Evolutionary conservation across 1,140 invertebrate species (phyloP), one percentile per base, ranked within the genome.

Genomic region (Pemphigus obesinymphae): DNA sequence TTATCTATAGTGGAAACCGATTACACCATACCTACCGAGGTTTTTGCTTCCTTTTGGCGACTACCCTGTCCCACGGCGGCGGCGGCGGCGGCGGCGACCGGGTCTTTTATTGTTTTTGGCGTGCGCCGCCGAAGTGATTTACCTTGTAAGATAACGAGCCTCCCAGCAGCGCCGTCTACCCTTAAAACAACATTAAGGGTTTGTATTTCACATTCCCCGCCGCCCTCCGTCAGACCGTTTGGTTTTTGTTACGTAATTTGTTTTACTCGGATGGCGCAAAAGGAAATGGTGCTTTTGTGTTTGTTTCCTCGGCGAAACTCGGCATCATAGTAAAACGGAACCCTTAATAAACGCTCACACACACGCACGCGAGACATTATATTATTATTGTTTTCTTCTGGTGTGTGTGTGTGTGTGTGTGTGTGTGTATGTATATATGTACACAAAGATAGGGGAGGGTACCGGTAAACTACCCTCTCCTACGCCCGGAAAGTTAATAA

Each of bases 171-270:
- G 17, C 37, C n/a, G 53, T 80, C 76, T 80, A 61, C 55, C 55
- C 55, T 80, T 63, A 61, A 80, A 80, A 80, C 76, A 80, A 80
- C 76, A 80, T 80, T 80, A 80, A 61, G 76, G 76, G 76, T 80
- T 80, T 80, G 76, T 61, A 80, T 80, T 80, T 80, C 76, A 80
- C 76, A 61, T 80, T 80, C 55, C 55, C 76, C 55, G 70, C 50
- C 73, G n/a, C 50, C 75, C 53, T 37, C 3, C 55, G 26, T 34
- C 55, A 80, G 53, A 45, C 76, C 37, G 76, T 80, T n/a, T 80
- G 76, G 76, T 80, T 80, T 80, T 80, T 80, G 76, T 80, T 80
- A 80, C 76, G 55, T 80, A 80, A 80, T 80, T 80, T 80, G 76
- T 80, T 80, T 80, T 80, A 80, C 76, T 80, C 76, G 76, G 53